These are phyloP conservation scores for Archips crataeganus DNA, from an alignment of 2,888 invertebrate genomes.

Conservation along the genomic window DNA sequence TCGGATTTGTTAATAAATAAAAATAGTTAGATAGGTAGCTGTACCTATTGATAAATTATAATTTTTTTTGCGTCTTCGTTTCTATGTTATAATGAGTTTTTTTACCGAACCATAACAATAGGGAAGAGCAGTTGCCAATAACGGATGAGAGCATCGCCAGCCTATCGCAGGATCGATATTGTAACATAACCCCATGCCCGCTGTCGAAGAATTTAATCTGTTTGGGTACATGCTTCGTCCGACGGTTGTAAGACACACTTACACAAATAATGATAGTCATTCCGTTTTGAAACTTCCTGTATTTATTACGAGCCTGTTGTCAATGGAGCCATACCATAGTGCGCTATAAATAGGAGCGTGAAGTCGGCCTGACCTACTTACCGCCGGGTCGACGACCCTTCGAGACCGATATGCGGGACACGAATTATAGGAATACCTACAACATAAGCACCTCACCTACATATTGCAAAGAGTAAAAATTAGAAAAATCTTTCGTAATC, in stretches of 20 bases:
- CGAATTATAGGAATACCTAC: conserved; percentile 26
- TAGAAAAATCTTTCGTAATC: too few species aligned
- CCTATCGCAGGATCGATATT: background rate
- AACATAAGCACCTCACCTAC: background rate
- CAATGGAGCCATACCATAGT: conserved; percentile 55
- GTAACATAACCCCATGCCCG: background rate
- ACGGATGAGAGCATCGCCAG: background rate
- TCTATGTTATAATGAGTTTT: too few species aligned
- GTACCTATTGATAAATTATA: too few species aligned
- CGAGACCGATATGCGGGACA: conserved; percentile 54
- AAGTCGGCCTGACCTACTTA: conserved; percentile 63
- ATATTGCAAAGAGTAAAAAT: background rate
- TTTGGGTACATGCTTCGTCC: background rate
- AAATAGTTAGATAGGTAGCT: too few species aligned
- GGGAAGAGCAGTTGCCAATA: background rate
- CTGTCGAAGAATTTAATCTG: background rate
- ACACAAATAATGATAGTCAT: background rate
- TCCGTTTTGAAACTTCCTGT: conserved; percentile 41
- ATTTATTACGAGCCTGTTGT: conserved; percentile 51
- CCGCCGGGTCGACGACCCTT: conserved; percentile 57
- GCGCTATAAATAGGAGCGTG: conserved; percentile 60
- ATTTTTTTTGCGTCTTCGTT: too few species aligned
- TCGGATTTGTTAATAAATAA: too few species aligned
- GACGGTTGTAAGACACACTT: background rate
- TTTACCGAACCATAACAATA: background rate